These are phyloP conservation scores for Diglossa cyanea DNA, from an alignment of 2,797 vertebrate species.

Conservation along the genomic window DNA sequence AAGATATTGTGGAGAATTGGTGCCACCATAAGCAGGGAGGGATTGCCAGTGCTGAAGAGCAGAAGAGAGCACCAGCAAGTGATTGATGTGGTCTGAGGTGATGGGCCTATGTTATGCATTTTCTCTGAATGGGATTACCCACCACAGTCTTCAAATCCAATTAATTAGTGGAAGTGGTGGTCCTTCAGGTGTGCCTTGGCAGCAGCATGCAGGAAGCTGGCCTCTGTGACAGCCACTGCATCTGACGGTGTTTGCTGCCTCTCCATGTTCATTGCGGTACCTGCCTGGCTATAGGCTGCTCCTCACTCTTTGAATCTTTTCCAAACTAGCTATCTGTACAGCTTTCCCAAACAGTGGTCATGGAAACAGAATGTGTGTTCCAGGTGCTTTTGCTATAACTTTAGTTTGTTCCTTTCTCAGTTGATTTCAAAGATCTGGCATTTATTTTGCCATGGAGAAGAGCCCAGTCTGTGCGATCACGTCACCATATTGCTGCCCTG, in stretches of 20 bases:
- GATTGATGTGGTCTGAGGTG: rapidly evolving
- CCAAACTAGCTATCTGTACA: background rate
- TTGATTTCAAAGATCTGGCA: background rate
- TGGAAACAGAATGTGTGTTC: rapidly evolving
- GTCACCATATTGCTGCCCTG: rapidly evolving
- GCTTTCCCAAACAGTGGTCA: background rate
- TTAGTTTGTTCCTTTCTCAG: background rate
- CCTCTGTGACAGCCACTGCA: background rate
- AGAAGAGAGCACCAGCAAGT: background rate
- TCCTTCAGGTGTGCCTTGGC: background rate
- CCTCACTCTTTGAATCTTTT: background rate
- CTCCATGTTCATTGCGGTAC: rapidly evolving
- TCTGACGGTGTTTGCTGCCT: background rate
- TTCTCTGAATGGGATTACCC: background rate
- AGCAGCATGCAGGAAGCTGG: background rate
- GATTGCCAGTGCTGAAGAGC: background rate
- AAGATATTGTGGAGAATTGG: background rate
- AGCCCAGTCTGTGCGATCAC: background rate
- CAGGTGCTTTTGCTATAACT: background rate
- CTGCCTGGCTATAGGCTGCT: background rate
- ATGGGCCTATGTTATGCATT: rapidly evolving
- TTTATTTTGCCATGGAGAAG: background rate
- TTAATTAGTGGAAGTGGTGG: background rate
- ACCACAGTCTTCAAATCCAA: rapidly evolving
- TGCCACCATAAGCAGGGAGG: background rate